phyloP scores from a whole-genome alignment of 2,797 vertebrate species.

The Artibeus jamaicensis region DNA sequence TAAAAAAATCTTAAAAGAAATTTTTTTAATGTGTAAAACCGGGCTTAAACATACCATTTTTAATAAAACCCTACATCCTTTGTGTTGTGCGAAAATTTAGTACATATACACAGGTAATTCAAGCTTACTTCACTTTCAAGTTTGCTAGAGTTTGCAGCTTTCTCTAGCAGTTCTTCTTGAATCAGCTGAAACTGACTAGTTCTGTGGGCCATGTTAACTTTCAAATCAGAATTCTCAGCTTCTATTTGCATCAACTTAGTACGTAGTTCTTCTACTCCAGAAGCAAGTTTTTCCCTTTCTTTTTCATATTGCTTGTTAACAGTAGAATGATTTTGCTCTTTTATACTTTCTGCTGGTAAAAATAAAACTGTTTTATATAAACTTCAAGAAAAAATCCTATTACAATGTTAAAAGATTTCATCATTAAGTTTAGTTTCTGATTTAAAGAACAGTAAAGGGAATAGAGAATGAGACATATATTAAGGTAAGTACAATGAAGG shows the following conservation, averaged over 20 bases:
- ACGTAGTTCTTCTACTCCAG: conserved; percentile 83
- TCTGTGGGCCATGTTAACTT: conserved; percentile 90
- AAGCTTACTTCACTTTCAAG: conserved; percentile 89
- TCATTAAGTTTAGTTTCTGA: conserved; percentile 41
- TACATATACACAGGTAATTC: conserved; percentile 24
- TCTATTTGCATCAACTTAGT: conserved; percentile 86
- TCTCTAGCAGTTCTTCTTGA: conserved; percentile 91
- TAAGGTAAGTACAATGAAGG: background rate
- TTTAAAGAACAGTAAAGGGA: background rate
- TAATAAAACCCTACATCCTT: background rate
- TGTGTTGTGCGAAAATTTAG: conserved; percentile 10
- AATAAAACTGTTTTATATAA: conserved; percentile 43
- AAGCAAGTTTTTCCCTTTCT: conserved; percentile 83
- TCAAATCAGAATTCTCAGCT: conserved; percentile 88
- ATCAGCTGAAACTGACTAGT: conserved; percentile 90
- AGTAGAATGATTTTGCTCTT: conserved; percentile 84
- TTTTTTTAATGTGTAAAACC: background rate
- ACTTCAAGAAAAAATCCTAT: conserved; percentile 34
- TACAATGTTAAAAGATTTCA: conserved; percentile 30
- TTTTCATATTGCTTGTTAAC: conserved; percentile 85
- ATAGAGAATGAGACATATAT: background rate
- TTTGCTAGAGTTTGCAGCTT: conserved; percentile 85
- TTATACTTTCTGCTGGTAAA: conserved; percentile 77
- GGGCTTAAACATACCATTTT: background rate
- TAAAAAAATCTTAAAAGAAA: background rate